Conservation (phyloP, 2,797 vertebrate species). For the Ctenopoma multispine region DNA sequence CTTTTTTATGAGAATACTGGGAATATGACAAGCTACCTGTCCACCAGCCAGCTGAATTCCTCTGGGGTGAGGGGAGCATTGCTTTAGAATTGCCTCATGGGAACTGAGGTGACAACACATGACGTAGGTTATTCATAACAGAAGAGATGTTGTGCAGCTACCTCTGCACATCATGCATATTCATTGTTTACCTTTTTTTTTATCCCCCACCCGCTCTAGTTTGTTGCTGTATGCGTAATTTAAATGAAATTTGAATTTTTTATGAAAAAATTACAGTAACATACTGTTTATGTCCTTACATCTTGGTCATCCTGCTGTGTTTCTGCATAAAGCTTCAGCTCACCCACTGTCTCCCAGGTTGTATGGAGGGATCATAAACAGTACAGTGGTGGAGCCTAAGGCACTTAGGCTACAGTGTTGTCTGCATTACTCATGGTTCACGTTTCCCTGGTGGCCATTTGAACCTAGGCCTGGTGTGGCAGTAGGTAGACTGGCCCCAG, state of each 20-base stretch:
- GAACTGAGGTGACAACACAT: slow-evolving; percentile 82
- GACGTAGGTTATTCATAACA: slow-evolving; percentile 84
- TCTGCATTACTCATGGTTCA: slow-evolving; percentile 82
- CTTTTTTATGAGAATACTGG: slow-evolving; percentile 69
- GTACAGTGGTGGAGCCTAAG: slow-evolving; percentile 66
- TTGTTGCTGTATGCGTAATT: slow-evolving; percentile 56
- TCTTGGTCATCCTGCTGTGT: slow-evolving; percentile 46
- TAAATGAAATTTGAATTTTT: slow-evolving; percentile 47
- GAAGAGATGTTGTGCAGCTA: slow-evolving; percentile 65
- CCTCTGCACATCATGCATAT: slow-evolving; percentile 80
- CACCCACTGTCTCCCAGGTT: slow-evolving; percentile 55
- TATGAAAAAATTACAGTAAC: slow-evolving; percentile 46
- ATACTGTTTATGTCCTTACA: slow-evolving; percentile 52
- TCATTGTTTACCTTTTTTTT: slow-evolving; percentile 80
- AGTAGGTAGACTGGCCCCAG: slow-evolving; percentile 79
- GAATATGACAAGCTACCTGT: slow-evolving; percentile 85
- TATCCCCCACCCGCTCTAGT: slow-evolving; percentile 58
- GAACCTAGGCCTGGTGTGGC: slow-evolving; percentile 77
- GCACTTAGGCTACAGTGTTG: slow-evolving; percentile 66
- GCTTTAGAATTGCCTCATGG: slow-evolving; percentile 74
- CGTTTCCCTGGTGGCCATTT: slow-evolving; percentile 78
- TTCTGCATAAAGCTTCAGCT: slow-evolving; percentile 26
- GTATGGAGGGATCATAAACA: slow-evolving; percentile 61
- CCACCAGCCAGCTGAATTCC: slow-evolving; percentile 79
- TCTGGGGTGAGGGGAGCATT: slow-evolving; percentile 74